Evolutionary conservation across 1,140 invertebrate genomes (phyloP).

Genomic region (Panonychus citri): DNA sequence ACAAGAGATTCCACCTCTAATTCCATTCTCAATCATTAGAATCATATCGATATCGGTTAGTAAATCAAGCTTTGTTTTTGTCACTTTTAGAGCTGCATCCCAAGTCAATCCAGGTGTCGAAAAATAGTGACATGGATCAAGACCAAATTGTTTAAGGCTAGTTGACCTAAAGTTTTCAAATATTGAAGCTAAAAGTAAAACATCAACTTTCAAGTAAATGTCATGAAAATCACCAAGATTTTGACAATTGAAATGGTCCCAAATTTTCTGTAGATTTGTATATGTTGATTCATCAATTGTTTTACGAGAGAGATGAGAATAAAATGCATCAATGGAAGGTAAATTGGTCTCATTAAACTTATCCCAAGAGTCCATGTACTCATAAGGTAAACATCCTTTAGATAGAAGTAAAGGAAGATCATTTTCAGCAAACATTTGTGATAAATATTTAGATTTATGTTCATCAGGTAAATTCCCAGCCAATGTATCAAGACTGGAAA

Average conservation of each 20-base stretch:
- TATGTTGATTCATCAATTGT: background rate
- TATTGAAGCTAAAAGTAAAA: conserved; percentile 23
- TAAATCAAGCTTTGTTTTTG: conserved; percentile 16
- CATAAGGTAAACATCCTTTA: conserved; percentile 16
- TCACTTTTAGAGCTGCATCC: conserved; percentile 13
- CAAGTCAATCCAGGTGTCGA: conserved; percentile 14
- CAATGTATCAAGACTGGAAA: background rate
- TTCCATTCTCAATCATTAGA: conserved; percentile 17
- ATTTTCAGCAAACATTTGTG: background rate
- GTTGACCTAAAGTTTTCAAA: conserved; percentile 21
- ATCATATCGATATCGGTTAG: conserved; percentile 16
- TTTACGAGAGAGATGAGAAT: background rate
- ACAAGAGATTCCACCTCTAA: background rate
- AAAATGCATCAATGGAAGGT: conserved; percentile 5
- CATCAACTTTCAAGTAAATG: conserved; percentile 24
- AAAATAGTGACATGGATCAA: conserved; percentile 20
- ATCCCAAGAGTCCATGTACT: conserved; percentile 12
- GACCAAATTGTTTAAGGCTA: background rate
- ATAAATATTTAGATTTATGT: too few species aligned
- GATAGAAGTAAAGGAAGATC: background rate
- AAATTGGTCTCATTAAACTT: conserved; percentile 14
- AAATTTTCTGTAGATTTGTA: conserved; percentile 8
- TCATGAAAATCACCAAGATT: conserved; percentile 23
- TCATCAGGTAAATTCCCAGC: background rate
- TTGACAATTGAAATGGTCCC: conserved; percentile 17